These are phyloP conservation scores for Blastomussa wellsi DNA, from an alignment of 92 coral and sea anemone species.

Conservation along the genomic window DNA sequence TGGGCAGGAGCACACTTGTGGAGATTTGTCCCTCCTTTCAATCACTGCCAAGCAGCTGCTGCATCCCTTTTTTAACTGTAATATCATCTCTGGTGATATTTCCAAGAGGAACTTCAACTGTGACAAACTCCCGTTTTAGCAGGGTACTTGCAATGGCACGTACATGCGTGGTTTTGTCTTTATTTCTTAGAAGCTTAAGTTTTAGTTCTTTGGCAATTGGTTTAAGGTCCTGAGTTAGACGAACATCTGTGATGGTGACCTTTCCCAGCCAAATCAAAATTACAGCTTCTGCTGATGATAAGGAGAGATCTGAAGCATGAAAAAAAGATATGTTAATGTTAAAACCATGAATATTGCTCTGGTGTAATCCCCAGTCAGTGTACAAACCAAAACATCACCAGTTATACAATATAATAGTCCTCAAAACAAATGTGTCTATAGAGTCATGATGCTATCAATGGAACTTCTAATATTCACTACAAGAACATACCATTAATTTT, in stretches of 20 bases:
- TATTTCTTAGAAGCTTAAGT: conserved; percentile 38
- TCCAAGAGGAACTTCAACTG: conserved; percentile 25
- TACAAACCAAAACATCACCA: no score
- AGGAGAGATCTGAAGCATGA: conserved; percentile 35
- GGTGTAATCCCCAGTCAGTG: no score
- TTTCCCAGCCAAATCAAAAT: conserved; percentile 28
- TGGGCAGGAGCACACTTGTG: no score
- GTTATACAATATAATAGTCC: no score
- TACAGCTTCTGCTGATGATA: conserved; percentile 46
- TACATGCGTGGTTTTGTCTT: conserved; percentile 13
- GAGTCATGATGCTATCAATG: no score
- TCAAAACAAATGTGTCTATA: no score
- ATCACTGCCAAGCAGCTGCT: no score
- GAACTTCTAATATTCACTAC: no score
- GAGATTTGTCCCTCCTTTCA: conserved; percentile 2
- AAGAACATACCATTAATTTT: no score
- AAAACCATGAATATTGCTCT: neutral
- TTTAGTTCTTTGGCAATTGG: conserved; percentile 35
- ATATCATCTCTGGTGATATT: no score
- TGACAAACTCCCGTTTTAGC: conserved; percentile 10
- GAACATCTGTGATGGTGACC: conserved; percentile 26
- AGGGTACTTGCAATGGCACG: conserved; percentile 36
- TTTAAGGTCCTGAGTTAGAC: conserved; percentile 36
- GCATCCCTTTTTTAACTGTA: no score
- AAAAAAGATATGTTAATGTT: neutral